These are phyloP conservation scores for Phragmatobia fuliginosa DNA, from an alignment of 2,888 invertebrate genomes.

Conservation along the genomic window DNA sequence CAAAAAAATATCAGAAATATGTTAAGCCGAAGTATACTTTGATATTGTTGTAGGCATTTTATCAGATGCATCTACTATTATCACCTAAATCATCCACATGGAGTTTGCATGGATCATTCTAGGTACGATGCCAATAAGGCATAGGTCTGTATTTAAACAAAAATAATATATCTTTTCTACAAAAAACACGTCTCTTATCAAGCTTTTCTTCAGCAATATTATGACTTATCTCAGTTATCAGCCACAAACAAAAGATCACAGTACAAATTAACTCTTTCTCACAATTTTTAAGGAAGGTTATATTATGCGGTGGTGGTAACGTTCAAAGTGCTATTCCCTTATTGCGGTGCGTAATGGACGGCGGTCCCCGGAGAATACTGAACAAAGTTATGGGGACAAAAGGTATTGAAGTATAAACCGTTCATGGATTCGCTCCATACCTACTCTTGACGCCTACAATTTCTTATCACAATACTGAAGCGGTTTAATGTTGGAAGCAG, in stretches of 20 bases:
- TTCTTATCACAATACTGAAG: conserved; percentile 7
- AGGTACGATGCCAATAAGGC: no score
- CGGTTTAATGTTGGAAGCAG: background rate
- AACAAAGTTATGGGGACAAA: conserved; percentile 40
- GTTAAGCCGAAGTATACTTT: background rate
- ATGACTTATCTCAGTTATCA: conserved; percentile 38
- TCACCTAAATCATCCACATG: no score
- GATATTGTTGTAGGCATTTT: no score
- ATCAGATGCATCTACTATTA: no score
- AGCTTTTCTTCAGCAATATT: conserved; percentile 21
- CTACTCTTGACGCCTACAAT: conserved; percentile 15
- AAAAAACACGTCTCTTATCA: conserved; percentile 31
- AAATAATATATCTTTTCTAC: background rate
- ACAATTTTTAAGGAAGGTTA: conserved; percentile 53
- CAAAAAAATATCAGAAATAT: background rate
- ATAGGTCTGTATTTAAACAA: no score
- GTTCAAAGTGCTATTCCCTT: conserved; percentile 61
- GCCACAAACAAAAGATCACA: conserved; percentile 44
- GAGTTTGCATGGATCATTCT: no score
- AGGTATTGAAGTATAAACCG: conserved; percentile 48
- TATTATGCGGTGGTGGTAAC: conserved; percentile 49
- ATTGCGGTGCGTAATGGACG: conserved; percentile 56
- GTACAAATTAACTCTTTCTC: conserved; percentile 55
- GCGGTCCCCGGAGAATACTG: conserved; percentile 51
- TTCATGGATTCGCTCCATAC: conserved; percentile 21